phyloP scores from a whole-genome alignment of 2,113 vertebrate genomes.

The cattle (Bos taurus) region ARS-UCD2.0 NC_037328.1:97406501-97407000 shows the following conservation, averaged over 20 bases:
- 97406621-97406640: background rate
- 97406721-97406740: background rate
- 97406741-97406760: background rate
- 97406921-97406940: background rate
- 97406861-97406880: background rate
- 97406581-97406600: background rate
- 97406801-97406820: conserved; percentile 8
- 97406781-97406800: conserved; percentile 16
- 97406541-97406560: background rate
- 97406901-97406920: background rate
- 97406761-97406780: background rate
- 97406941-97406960: background rate
- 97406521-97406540: background rate
- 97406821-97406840: background rate
- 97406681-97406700: background rate
- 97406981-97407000: background rate
- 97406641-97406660: background rate
- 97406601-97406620: background rate
- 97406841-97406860: background rate
- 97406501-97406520: background rate
- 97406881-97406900: background rate
- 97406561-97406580: background rate
- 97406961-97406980: background rate
- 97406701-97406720: background rate
- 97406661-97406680: background rate